Evolutionary conservation across 92 coral and sea anemone species (phyloP).

Genomic region (Umimayanthus chanpuru): DNA sequence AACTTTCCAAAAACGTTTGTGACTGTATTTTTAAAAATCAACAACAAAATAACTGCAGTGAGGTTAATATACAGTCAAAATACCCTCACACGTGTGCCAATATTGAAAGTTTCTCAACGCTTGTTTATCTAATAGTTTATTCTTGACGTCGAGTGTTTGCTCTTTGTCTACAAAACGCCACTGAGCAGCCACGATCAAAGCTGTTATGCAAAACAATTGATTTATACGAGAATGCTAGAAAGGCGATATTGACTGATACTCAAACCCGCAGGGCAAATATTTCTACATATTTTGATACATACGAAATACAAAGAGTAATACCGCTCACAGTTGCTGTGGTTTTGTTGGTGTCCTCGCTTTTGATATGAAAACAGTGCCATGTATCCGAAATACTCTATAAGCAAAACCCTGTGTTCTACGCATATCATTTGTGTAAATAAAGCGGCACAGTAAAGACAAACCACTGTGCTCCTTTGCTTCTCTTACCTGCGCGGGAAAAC

Average conservation of each 20-base stretch:
- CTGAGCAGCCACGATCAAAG: not conserved
- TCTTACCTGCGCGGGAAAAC: slow-evolving; percentile 39
- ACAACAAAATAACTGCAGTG: not conserved
- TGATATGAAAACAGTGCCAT: not conserved
- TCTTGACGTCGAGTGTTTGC: slow-evolving; percentile 20
- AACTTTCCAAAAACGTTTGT: not conserved
- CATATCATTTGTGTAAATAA: slow-evolving; percentile 3
- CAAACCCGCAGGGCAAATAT: not conserved
- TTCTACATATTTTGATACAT: not conserved
- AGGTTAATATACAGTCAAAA: not conserved
- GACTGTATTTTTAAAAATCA: not conserved
- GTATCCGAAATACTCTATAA: not conserved
- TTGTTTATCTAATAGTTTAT: not conserved
- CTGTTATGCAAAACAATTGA: not conserved
- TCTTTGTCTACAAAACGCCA: not conserved
- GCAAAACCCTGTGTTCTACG: not conserved
- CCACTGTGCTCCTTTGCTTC: not conserved
- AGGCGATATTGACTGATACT: not conserved
- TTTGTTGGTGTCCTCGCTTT: not conserved
- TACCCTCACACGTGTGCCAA: not conserved
- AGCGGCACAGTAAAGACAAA: not conserved
- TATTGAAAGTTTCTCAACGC: not conserved
- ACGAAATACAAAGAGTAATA: not conserved
- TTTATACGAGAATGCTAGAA: not conserved
- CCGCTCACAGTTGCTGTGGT: not conserved